Percentiles rank a stretch among this genome's conserved stretches.
Conservation (phyloP, 2,888 invertebrate genomes). For the Dexiosoma caninum region DNA sequence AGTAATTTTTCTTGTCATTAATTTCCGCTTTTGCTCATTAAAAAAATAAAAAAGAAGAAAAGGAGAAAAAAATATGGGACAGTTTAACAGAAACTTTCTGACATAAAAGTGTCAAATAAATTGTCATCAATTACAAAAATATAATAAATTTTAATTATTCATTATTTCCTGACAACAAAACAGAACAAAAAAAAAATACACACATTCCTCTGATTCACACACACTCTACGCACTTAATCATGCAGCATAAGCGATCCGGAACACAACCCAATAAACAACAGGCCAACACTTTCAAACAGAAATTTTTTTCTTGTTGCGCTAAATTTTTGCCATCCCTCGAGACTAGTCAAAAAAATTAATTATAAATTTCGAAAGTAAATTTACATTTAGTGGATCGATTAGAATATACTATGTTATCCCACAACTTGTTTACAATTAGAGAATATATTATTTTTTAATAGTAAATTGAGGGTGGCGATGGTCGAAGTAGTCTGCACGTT, state of each 20-base stretch:
- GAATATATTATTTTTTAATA: too few relatives aligned
- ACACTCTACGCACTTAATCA: slow-evolving; percentile 16
- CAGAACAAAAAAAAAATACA: neutral
- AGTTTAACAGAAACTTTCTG: slow-evolving; percentile 46
- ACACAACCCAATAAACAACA: neutral
- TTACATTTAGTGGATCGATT: too few relatives aligned
- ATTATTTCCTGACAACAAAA: slow-evolving; percentile 30
- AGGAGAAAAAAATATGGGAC: slow-evolving; percentile 3
- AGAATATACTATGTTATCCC: too few relatives aligned
- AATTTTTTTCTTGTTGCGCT: too few relatives aligned
- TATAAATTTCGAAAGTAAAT: too few relatives aligned
- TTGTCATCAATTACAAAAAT: slow-evolving; percentile 55
- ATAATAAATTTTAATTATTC: slow-evolving; percentile 56
- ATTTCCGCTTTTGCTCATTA: slow-evolving; percentile 28
- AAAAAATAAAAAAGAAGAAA: too few relatives aligned
- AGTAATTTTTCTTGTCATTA: slow-evolving; percentile 24
- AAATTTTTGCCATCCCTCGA: too few relatives aligned
- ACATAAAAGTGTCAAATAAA: slow-evolving; percentile 59
- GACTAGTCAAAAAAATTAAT: too few relatives aligned
- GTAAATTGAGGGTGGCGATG: too few relatives aligned
- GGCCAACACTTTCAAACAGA: neutral
- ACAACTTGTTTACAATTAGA: too few relatives aligned
- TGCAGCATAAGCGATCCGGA: neutral
- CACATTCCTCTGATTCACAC: neutral
- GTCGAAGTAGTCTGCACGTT: too few relatives aligned